Percentiles rank a stretch among this genome's conserved stretches.
Conservation (phyloP, 2,888 invertebrate species). For the Melanophora roralis region DNA sequence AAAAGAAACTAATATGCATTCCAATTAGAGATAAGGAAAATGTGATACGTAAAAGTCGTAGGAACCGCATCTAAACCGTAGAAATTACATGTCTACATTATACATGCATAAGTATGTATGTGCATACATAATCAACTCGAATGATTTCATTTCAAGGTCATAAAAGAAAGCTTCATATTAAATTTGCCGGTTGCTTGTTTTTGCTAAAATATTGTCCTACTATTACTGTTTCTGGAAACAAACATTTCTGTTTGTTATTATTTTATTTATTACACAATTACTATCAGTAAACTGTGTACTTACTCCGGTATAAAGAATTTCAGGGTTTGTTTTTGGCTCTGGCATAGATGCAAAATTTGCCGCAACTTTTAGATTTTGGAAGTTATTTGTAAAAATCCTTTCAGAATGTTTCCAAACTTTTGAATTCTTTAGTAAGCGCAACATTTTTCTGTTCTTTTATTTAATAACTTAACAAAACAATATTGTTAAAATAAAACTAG, state of each 20-base stretch:
- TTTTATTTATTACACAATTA: constrained; percentile 22
- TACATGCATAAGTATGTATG: too few relatives aligned
- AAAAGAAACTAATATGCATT: too few relatives aligned
- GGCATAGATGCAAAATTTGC: constrained; percentile 80
- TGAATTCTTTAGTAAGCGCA: constrained; percentile 69
- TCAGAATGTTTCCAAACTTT: constrained; percentile 47
- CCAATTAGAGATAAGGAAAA: too few relatives aligned
- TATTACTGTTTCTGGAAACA: not conserved
- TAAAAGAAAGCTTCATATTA: not conserved
- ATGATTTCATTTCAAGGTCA: constrained; percentile 30
- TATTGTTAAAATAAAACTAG: too few relatives aligned
- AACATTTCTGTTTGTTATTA: too few relatives aligned
- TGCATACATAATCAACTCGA: too few relatives aligned
- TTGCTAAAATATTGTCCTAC: not conserved
- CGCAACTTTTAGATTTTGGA: constrained; percentile 42
- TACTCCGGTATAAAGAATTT: constrained; percentile 88
- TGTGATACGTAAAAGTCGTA: too few relatives aligned
- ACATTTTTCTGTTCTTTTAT: constrained; percentile 64
- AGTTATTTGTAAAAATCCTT: constrained; percentile 44
- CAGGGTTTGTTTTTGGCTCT: constrained; percentile 83
- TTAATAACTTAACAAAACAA: constrained; percentile 3
- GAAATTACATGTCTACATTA: too few relatives aligned
- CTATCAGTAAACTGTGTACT: constrained; percentile 74
- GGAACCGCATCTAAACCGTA: too few relatives aligned
- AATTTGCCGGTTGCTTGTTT: not conserved